Conservation (phyloP, 1,140 invertebrate genomes). For the Hirudo medicinalis region DNA sequence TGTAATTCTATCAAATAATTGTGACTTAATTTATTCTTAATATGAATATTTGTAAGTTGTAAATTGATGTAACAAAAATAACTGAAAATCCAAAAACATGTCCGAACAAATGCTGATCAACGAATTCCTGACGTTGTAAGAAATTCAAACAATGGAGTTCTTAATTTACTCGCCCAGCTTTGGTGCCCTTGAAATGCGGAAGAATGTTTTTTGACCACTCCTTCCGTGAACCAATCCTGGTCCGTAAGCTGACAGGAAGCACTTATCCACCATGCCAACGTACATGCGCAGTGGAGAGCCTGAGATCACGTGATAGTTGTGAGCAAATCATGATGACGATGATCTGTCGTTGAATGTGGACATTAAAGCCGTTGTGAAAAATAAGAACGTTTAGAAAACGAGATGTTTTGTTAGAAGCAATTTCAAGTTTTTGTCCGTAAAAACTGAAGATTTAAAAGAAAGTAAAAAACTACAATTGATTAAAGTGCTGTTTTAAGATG, state of each 20-base stretch:
- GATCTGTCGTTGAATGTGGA: background rate
- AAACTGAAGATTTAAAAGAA: background rate
- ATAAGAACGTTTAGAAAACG: too few relatives aligned
- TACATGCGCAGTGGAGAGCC: constrained; percentile 91
- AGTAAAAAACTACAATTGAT: background rate
- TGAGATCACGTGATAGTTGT: constrained; percentile 31
- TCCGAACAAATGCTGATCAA: too few relatives aligned
- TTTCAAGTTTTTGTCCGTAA: too few relatives aligned
- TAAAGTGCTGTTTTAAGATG: too few relatives aligned
- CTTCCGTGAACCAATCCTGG: constrained; percentile 51
- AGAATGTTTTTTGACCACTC: constrained; percentile 77
- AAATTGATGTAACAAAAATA: too few relatives aligned
- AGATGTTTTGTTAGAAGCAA: background rate
- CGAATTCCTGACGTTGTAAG: too few relatives aligned
- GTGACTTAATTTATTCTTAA: background rate
- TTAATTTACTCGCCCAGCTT: constrained; percentile 49
- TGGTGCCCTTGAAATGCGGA: constrained; percentile 87
- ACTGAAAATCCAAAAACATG: background rate
- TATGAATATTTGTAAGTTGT: background rate
- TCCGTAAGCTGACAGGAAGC: constrained; percentile 86
- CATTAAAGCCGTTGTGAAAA: background rate
- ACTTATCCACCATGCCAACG: constrained; percentile 74
- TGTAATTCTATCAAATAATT: too few relatives aligned
- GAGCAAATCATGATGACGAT: constrained; percentile 2
- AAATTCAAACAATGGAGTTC: too few relatives aligned